Conservation (phyloP, 2,888 invertebrate species). For the Lepidonotus clava region DNA sequence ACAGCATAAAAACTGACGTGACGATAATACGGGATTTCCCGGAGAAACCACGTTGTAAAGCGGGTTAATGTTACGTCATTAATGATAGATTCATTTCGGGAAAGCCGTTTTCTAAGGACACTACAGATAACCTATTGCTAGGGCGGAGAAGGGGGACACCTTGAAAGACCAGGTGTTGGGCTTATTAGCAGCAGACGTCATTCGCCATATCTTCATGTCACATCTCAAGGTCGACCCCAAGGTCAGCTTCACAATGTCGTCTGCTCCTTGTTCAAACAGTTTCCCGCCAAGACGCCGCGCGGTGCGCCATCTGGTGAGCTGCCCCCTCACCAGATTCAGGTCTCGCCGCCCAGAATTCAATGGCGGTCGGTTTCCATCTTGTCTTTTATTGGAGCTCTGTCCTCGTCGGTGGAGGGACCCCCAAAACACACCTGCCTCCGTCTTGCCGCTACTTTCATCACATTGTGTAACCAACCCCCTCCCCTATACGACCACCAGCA, state of each 20-base stretch:
- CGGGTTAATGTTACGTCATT: conserved; percentile 19
- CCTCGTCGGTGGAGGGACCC: neutral
- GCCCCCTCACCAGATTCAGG: neutral
- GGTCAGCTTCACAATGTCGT: neutral
- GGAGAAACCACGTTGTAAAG: neutral
- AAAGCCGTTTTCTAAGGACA: neutral
- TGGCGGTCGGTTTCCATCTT: neutral
- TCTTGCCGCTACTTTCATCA: neutral
- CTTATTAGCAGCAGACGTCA: neutral
- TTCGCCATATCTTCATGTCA: neutral
- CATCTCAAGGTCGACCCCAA: conserved; percentile 25
- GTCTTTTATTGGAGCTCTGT: neutral
- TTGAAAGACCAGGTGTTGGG: neutral
- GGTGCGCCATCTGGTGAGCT: conserved; percentile 17
- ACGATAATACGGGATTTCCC: conserved; percentile 1
- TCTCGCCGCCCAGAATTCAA: neutral
- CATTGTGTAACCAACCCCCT: no score
- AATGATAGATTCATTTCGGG: neutral
- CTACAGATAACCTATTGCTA: neutral
- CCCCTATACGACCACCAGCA: neutral
- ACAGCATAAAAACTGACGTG: conserved; percentile 13
- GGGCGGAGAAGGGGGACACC: neutral
- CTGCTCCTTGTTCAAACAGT: conserved; percentile 16
- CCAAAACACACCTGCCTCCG: neutral
- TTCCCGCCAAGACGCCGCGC: neutral